Evolutionary conservation across 2,113 vertebrate genomes (phyloP).

Genomic region (Sorex araneus): DNA sequence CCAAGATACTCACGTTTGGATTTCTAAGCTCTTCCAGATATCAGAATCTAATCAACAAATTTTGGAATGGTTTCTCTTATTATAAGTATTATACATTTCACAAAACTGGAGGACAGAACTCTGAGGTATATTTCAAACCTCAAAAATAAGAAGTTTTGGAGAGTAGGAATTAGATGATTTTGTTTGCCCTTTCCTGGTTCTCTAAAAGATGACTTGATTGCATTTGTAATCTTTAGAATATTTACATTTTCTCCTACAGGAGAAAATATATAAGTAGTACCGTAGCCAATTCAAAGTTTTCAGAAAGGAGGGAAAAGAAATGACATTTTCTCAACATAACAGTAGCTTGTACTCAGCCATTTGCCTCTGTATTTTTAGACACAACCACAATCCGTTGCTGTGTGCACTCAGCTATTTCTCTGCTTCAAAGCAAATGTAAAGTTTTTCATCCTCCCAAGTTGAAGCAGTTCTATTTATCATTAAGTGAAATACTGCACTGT

Average conservation of each 20-base stretch:
- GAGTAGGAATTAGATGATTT: background rate
- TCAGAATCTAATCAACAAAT: constrained; percentile 16
- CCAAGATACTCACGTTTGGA: background rate
- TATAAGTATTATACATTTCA: background rate
- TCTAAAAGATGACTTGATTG: background rate
- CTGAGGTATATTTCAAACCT: background rate
- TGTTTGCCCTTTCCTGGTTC: background rate
- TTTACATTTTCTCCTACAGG: background rate
- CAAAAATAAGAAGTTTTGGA: background rate
- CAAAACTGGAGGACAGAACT: background rate
- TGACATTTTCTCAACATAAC: constrained; percentile 24
- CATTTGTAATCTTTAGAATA: too few relatives aligned
- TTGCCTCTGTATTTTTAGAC: constrained; percentile 11
- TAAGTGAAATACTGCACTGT: constrained; percentile 56
- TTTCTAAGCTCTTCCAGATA: constrained; percentile 17
- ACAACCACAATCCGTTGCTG: constrained; percentile 30
- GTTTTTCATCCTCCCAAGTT: constrained; percentile 58
- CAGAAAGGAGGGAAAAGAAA: constrained; percentile 33
- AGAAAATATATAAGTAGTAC: background rate
- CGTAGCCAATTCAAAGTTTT: constrained; percentile 9
- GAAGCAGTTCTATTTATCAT: constrained; percentile 65
- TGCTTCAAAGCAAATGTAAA: constrained; percentile 64
- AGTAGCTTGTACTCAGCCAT: background rate
- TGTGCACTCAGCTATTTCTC: background rate
- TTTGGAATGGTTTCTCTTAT: background rate